Conservation (phyloP, 2,113 vertebrate genomes). For the Chlorocebus sabaeus region DNA sequence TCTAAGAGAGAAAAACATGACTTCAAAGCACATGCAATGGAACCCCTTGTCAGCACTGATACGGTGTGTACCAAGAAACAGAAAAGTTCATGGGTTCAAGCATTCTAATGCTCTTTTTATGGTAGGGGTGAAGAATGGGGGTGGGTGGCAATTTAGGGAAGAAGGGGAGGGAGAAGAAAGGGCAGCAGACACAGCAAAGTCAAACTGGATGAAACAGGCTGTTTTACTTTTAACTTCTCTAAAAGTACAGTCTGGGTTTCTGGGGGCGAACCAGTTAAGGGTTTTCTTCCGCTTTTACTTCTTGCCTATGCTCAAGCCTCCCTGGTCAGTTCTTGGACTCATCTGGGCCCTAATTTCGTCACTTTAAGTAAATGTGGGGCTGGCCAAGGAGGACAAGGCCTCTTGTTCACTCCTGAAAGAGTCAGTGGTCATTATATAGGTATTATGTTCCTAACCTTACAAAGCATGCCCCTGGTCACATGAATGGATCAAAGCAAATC, state of each 20-base stretch:
- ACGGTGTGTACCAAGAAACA: neutral
- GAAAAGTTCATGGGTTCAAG: neutral
- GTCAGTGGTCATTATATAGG: neutral
- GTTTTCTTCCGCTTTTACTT: conserved; percentile 19
- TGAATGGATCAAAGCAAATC: conserved; percentile 61
- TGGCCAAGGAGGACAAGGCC: neutral
- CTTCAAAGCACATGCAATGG: conserved; percentile 26
- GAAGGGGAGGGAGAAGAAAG: neutral
- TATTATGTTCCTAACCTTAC: neutral
- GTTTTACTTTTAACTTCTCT: conserved; percentile 50
- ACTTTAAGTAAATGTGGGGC: neutral
- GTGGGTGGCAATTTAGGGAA: neutral
- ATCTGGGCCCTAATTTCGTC: neutral
- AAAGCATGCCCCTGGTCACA: conserved; percentile 30
- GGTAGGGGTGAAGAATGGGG: neutral
- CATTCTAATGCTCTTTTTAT: neutral
- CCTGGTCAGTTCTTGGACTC: neutral
- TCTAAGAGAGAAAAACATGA: neutral
- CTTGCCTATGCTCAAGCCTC: neutral
- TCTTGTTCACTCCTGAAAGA: conserved; percentile 15
- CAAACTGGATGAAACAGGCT: neutral
- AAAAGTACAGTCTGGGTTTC: conserved; percentile 31
- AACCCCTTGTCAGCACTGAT: neutral
- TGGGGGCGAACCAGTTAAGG: neutral
- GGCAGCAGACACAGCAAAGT: conserved; percentile 27